Evolutionary conservation across 92 coral and sea anemone genomes (phyloP), one percentile per base, ranked within the genome.

Genomic region (Heteractis magnifica): DNA sequence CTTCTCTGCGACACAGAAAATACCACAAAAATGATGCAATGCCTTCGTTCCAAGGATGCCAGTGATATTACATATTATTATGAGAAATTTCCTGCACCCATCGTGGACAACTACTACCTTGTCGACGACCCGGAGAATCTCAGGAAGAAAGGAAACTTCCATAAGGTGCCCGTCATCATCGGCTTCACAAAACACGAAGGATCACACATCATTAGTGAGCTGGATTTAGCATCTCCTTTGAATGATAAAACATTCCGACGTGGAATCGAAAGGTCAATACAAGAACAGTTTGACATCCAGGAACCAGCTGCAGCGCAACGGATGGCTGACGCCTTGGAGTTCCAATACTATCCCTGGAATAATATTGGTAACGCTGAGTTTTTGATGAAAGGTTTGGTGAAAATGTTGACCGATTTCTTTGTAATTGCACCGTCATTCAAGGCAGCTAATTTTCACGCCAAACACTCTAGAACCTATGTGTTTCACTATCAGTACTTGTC

Each of bases 131-230:
- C 97, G 6, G 81, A 74, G 62, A 89, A 85, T 44, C 87, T 93
- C 49, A 80, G 93, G 52, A 71, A 86, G 52, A 71, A 86, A 8
- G 92, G 91, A 9, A 59, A 82, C 15, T 89, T 84, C 74, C 18
- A 78, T 15, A 65, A 34, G 8, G 92, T 93, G 56, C 92, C 97
- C 4, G 76, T 93, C 18, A 89, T 93, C 44, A 77, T 87, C 50
- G 97, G 97, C 7, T 93, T 93, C 74, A 93, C 93, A 18, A 84
- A 87, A n/a, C 75, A 93, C 26, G 97, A 93, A 20, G 97, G 91
- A 4, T 79, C 82, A 9, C 90, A 87, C 71, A 91, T 72, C 51
- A 51, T 81, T 7, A 76, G 58, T 3, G 0, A 4, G 0, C 41
- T 44, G 6, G 77, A 82, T 44, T 41, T 0, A 3, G 77, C 76